Base-by-base conservation (phyloP, 2,797 vertebrate species). In the Cuculus canorus region DNA sequence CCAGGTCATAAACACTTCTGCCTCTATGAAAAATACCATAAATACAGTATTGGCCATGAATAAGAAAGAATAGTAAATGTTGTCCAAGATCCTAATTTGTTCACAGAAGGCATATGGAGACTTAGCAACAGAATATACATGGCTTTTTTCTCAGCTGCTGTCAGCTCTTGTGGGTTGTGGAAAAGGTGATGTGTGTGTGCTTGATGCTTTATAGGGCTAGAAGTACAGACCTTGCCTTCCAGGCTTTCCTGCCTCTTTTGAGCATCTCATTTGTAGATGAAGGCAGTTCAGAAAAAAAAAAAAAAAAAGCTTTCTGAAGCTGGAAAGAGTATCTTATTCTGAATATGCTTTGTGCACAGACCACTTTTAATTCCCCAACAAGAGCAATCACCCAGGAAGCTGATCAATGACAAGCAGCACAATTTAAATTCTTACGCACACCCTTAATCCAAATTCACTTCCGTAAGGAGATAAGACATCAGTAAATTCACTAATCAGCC, bases 361-460 rank as follows among this genome's bases (percentile, higher is more conserved):
- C 80, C 47, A 53, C 66, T 90, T 79, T 81, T 39, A 65, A 35
- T 79, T 76, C 52, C 52, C 77, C 82, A 63, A 90, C 72, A 93
- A 86, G 27, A 81, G 47, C 50, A 81, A 66, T 88, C 59, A 65
- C 43, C 69, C 64, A 65, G 69, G 37, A 83, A 86, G 32, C 37
- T 77, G 75, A 32, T 45, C 75, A 82, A 11, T 21, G 52, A 79
- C 73, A 69, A 79, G 85, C 23, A 86, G 19, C 47, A 48, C 52
- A 72, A 32, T 92, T 90, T 48, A 81, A 95, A 90, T 84, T 84
- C 47, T 54, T 88, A 30, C 19, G 86, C 85, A 94, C 83, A 41
- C 93, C 88, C 90, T 80, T 77, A 92, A 94, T 94, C 61, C 88
- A 95, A 90, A 95, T 88, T 92, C 70, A 82, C 35, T 93, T 92